phyloP scores from a whole-genome alignment of 1,140 invertebrate genomes.

The Lamellibrachia luymesi region DNA sequence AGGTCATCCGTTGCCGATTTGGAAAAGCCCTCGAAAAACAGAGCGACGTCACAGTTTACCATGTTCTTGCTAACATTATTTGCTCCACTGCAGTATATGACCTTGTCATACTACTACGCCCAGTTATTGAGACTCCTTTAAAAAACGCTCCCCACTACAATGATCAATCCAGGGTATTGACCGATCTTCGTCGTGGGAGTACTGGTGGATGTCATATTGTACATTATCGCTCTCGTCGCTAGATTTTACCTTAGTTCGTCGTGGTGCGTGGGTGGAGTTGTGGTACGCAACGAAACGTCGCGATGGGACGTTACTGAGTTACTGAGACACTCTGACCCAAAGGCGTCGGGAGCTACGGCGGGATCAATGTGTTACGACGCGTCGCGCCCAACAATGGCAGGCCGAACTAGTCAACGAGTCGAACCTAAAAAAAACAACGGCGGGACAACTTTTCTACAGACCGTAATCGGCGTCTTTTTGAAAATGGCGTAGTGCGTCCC shows the following conservation, averaged over 20 bases:
- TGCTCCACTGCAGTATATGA: no score
- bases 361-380: no score
- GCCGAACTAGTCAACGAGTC: slow-evolving; percentile 49
- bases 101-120: not conserved
- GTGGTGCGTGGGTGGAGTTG: no score
- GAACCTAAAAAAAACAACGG: slow-evolving; percentile 48
- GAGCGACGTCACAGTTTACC: no score
- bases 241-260: no score
- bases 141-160: not conserved
- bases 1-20: no score
- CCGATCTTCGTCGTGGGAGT: no score
- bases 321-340: slow-evolving; percentile 30
- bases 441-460: slow-evolving; percentile 56
- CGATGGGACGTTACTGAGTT: slow-evolving; percentile 21
- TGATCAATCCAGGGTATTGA: no score
- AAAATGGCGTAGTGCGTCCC: slow-evolving; percentile 57
- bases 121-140: not conserved
- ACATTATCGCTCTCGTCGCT: no score
- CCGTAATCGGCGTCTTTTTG: slow-evolving; percentile 57
- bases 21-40: no score
- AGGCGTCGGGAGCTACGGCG: slow-evolving; percentile 8
- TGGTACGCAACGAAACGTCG: slow-evolving; percentile 10
- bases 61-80: no score
- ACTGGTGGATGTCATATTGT: no score
- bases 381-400: slow-evolving; percentile 52